These are phyloP conservation scores for Bombus superbus DNA, from an alignment of 1,140 invertebrate genomes.

Conservation along the genomic window DNA sequence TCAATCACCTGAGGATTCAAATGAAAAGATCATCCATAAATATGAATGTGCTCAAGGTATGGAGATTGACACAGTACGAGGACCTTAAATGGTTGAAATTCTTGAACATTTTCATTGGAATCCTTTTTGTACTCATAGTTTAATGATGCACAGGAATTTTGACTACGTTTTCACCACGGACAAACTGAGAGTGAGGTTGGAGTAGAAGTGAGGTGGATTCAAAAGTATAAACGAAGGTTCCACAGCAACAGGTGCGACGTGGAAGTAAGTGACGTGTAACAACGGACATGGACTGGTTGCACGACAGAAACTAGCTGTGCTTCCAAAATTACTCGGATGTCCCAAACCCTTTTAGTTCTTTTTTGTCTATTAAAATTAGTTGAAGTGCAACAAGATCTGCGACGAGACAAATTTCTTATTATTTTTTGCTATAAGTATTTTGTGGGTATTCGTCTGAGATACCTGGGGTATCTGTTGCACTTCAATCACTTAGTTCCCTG, in stretches of 20 bases:
- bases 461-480: constrained; percentile 61
- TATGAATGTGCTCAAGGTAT: not conserved
- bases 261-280: constrained; percentile 81
- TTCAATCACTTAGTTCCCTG: constrained; percentile 68
- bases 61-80: not conserved
- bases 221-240: constrained; percentile 78
- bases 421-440: not conserved
- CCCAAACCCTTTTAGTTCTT: constrained; percentile 64
- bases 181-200: constrained; percentile 81
- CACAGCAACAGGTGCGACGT: constrained; percentile 75
- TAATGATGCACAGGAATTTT: constrained; percentile 80
- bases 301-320: constrained; percentile 80
- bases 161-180: constrained; percentile 81
- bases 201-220: constrained; percentile 80
- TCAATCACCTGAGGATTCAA: constrained; percentile 64
- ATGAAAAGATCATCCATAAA: constrained; percentile 53
- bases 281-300: constrained; percentile 77
- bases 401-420: not conserved
- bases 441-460: not conserved
- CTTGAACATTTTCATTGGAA: constrained; percentile 66
- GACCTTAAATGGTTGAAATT: not conserved
- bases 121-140: constrained; percentile 76
- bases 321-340: constrained; percentile 76
- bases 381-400: constrained; percentile 73
- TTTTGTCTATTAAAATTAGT: constrained; percentile 66